Evolutionary conservation across 2,888 invertebrate genomes (phyloP), one percentile per base, ranked within the genome.

Genomic region (Melanophora roralis): DNA sequence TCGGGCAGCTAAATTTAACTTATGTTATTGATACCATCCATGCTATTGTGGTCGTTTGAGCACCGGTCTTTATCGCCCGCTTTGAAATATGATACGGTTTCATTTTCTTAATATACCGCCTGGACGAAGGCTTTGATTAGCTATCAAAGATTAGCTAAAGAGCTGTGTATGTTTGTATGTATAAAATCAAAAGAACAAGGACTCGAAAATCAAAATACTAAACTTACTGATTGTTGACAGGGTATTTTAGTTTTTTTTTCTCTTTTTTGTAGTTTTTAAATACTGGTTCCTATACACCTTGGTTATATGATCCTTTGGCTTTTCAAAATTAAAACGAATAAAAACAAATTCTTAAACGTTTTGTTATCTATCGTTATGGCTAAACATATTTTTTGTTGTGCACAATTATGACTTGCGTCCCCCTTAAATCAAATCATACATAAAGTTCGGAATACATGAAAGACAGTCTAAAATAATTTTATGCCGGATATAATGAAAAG

Each of bases 1-100:
- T 80, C 80, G 80, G 80, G 80, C 80, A 80, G 80, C 62, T 64
- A 79, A 80, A 72, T 80, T 80, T 80, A 80, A 80, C 76, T 80
- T 80, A 34, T 80, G 80, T 80, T 76, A 80, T 80, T 80, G 80
- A 80, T 80, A 80, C 64, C 72, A 80, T 68, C 64, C 72, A 80
- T 68, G 72, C 76, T 64, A 80, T 80, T 80, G 80, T 76, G 80
- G 80, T 80, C 80, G 80, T 72, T 80, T 76, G 80, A 65, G 71
- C 80, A 80, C 80, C 80, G 80, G 80, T 80, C 80, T 80, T 72
- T 80, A 82, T 81, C 77, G 81, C 79, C 82, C 74, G 82, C 81
- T 71, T 79, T 81, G 82, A 74, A 82, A 82, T 81, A 53, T 34
- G 79, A 82, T 82, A 82, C 59, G 51, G 59, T 75, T 82, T 72